A percentile compares a stretch with the other conserved stretches of the same genome.
phyloP scores from a whole-genome alignment of 1,140 invertebrate species.

The Nixonia krombeini region DNA sequence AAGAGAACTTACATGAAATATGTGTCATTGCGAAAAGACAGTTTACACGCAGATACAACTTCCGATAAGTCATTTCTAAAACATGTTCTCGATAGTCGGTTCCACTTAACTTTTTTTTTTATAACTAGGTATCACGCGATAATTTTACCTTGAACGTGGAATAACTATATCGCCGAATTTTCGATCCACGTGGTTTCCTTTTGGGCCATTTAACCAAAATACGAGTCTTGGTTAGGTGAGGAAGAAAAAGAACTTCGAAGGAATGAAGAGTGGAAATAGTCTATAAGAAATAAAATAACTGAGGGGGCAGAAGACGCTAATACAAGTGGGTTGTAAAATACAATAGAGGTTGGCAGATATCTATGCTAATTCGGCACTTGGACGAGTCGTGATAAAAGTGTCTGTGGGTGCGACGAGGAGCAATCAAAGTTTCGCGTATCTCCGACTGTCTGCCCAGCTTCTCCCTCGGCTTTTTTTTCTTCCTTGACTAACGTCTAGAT shows the following conservation, averaged over 20 bases:
- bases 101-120: too few species aligned
- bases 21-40: too few species aligned
- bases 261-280: conserved; percentile 11
- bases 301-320: conserved; percentile 33
- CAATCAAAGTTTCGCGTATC: conserved; percentile 50
- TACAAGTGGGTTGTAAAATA: conserved; percentile 50
- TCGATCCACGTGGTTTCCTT: conserved; percentile 13
- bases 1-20: too few species aligned
- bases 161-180: too few species aligned
- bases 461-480: conserved; percentile 10
- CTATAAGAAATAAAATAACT: conserved; percentile 3
- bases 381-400: conserved; percentile 51
- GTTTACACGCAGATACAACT: too few species aligned
- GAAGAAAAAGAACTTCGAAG: conserved; percentile 5
- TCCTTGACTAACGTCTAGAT: conserved; percentile 24
- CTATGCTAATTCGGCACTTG: conserved; percentile 54
- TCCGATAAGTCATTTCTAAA: too few species aligned
- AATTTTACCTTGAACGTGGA: too few species aligned
- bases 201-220: conserved; percentile 6
- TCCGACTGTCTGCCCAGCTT: conserved; percentile 33
- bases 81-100: conserved; percentile 31
- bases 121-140: too few species aligned
- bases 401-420: conserved; percentile 44
- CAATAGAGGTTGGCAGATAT: conserved; percentile 52
- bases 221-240: not conserved